Conservation (phyloP, 2,797 vertebrate genomes). For the Neomorphus geoffroyi region DNA sequence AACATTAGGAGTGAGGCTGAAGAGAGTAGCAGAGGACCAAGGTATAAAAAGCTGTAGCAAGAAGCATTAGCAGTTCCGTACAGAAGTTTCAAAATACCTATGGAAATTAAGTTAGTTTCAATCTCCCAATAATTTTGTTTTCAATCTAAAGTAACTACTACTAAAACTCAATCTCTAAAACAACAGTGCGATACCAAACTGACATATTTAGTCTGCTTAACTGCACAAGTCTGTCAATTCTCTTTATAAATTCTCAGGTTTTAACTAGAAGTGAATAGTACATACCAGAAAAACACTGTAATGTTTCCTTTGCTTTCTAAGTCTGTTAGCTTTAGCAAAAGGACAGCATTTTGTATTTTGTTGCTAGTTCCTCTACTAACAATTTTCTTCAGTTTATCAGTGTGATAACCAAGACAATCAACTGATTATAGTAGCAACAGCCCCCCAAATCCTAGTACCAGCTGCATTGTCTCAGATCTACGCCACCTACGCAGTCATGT, state of each 20-base stretch:
- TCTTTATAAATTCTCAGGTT: neutral
- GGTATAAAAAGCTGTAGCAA: neutral
- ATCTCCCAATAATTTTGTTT: neutral
- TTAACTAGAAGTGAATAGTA: neutral
- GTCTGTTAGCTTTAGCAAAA: neutral
- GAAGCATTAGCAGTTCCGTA: neutral
- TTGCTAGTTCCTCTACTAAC: neutral
- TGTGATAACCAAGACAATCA: neutral
- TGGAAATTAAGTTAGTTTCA: neutral
- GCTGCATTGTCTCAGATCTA: neutral
- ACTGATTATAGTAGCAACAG: neutral
- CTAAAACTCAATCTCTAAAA: neutral
- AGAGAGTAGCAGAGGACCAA: neutral
- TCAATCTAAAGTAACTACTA: neutral
- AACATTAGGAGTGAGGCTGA: neutral
- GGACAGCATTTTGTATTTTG: neutral
- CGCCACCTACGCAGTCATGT: fast-evolving
- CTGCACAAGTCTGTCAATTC: neutral
- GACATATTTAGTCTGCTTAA: neutral
- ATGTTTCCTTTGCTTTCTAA: neutral
- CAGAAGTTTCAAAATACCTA: neutral
- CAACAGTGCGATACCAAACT: neutral
- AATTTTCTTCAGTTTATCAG: neutral
- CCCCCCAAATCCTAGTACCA: neutral
- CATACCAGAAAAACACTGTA: neutral